Percentiles rank a stretch among this genome's conserved stretches.
These are phyloP conservation scores for Coronaproctus castanopsis DNA, from an alignment of 2,888 invertebrate species.

Conservation along the genomic window DNA sequence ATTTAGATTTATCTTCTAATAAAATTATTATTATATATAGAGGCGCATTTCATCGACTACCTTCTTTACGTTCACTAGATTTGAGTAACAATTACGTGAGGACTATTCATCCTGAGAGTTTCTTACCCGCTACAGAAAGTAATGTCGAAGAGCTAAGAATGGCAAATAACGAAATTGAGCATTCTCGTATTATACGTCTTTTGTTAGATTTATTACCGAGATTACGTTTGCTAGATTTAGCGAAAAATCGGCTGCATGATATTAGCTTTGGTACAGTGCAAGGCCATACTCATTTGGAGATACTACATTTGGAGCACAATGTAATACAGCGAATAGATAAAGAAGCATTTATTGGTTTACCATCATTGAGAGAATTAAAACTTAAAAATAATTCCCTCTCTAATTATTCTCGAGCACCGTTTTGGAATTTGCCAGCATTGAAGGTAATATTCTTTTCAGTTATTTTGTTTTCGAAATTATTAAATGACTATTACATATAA, in stretches of 20 bases:
- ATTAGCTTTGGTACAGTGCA: constrained; percentile 57
- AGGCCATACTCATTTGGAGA: constrained; percentile 59
- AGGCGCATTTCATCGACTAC: constrained; percentile 61
- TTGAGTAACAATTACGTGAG: constrained; percentile 55
- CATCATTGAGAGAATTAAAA: constrained; percentile 58
- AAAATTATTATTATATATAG: constrained; percentile 52
- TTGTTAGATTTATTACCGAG: constrained; percentile 56
- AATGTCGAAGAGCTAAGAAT: constrained; percentile 58
- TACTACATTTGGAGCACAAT: constrained; percentile 62
- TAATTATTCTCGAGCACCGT: constrained; percentile 48
- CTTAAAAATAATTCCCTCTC: constrained; percentile 63
- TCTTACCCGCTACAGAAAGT: constrained; percentile 35
- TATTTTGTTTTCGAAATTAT: too few species aligned
- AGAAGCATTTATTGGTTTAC: constrained; percentile 65
- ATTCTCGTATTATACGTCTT: constrained; percentile 50
- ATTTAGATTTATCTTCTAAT: constrained; percentile 47
- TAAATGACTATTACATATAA: too few species aligned
- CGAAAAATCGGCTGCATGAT: constrained; percentile 51
- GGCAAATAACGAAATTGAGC: constrained; percentile 52
- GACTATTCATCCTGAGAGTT: constrained; percentile 61
- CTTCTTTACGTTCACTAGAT: constrained; percentile 47
- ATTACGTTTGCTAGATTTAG: constrained; percentile 55
- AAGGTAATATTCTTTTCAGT: constrained; percentile 31
- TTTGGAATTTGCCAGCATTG: constrained; percentile 64
- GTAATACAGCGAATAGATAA: constrained; percentile 49